These are phyloP conservation scores for Monochamus saltuarius DNA, from an alignment of 1,140 invertebrate genomes.

Conservation along the genomic window DNA sequence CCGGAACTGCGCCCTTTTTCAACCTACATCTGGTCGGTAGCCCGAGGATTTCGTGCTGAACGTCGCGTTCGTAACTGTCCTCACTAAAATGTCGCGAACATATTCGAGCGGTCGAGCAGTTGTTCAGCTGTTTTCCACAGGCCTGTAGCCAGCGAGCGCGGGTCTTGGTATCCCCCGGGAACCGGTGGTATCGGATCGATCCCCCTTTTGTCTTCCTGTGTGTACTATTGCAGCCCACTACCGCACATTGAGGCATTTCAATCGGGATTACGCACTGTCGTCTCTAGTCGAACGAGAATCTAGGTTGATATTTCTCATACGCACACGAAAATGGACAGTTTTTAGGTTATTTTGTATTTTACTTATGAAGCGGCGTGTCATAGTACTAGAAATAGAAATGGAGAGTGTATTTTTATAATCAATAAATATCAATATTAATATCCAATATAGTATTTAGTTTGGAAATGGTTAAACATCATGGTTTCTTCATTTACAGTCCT, in stretches of 20 bases:
- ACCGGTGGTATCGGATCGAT: conserved; percentile 60
- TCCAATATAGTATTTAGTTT: too few relatives aligned
- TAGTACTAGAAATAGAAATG: too few relatives aligned
- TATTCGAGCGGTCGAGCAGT: conserved; percentile 60
- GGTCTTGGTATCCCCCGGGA: conserved; percentile 58
- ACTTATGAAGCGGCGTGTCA: too few relatives aligned
- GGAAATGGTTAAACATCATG: too few relatives aligned
- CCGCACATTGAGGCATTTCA: conserved; percentile 61
- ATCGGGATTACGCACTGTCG: background rate
- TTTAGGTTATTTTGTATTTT: too few relatives aligned
- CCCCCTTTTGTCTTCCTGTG: conserved; percentile 60
- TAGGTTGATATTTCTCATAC: too few relatives aligned
- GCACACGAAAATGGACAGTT: too few relatives aligned
- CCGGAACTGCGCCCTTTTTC: conserved; percentile 57
- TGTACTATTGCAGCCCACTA: conserved; percentile 59
- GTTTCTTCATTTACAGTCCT: too few relatives aligned
- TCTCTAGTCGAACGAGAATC: too few relatives aligned
- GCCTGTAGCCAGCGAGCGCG: conserved; percentile 57
- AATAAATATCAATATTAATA: too few relatives aligned
- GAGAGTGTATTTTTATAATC: too few relatives aligned
- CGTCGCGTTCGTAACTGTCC: conserved; percentile 59
- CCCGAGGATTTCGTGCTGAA: conserved; percentile 60
- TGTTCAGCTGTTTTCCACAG: conserved; percentile 56
- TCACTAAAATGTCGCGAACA: conserved; percentile 60
- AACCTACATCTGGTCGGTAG: conserved; percentile 58